These are phyloP conservation scores for Hydrocynus forskahlii DNA, from an alignment of 2,797 vertebrate genomes.

Conservation along the genomic window DNA sequence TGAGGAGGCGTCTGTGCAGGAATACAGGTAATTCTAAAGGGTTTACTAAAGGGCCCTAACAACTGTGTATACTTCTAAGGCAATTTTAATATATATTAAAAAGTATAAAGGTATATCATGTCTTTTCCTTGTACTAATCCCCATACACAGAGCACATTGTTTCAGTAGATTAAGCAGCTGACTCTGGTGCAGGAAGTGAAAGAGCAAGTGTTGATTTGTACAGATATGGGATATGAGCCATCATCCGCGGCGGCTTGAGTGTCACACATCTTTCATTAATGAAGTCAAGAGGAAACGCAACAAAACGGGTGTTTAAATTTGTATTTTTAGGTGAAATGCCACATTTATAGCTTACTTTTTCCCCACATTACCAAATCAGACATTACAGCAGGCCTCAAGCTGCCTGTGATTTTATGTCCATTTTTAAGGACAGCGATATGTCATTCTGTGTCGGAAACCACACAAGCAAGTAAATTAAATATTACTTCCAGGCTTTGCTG, in stretches of 20 bases:
- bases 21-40: background rate
- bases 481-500: too few species aligned
- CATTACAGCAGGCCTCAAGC: too few species aligned
- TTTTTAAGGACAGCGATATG: too few species aligned
- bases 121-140: background rate
- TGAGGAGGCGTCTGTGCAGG: background rate
- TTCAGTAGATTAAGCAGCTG: slow-evolving; percentile 11
- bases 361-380: too few species aligned
- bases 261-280: slow-evolving; percentile 21
- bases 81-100: slow-evolving; percentile 8
- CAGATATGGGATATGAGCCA: slow-evolving; percentile 7
- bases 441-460: too few species aligned
- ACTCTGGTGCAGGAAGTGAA: slow-evolving; percentile 11
- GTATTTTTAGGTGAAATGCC: too few species aligned
- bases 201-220: background rate
- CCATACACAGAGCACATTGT: background rate
- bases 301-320: background rate
- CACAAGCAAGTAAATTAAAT: too few species aligned
- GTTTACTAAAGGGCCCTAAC: background rate
- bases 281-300: slow-evolving; percentile 1
- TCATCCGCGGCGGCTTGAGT: slow-evolving; percentile 10
- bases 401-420: too few species aligned
- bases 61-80: background rate
- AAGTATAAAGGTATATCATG: background rate
- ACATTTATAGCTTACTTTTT: too few species aligned